These are phyloP conservation scores for Thera britannica DNA, from an alignment of 2,888 invertebrate species.

Conservation along the genomic window DNA sequence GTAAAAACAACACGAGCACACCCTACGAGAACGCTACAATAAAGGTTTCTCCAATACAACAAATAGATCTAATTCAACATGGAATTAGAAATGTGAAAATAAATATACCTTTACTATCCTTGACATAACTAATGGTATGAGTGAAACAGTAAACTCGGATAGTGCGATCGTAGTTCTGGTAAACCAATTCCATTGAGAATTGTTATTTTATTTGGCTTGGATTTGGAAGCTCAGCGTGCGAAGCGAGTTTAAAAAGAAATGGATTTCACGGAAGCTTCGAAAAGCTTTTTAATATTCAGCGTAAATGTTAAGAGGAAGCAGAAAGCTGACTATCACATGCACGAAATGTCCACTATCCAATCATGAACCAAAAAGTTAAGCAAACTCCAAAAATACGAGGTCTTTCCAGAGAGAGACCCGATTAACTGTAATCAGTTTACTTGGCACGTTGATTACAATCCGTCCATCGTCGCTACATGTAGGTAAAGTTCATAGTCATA, in stretches of 20 bases:
- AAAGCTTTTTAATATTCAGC: constrained; percentile 33
- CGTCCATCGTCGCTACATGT: constrained; percentile 22
- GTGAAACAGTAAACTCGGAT: constrained; percentile 11
- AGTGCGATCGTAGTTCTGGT: constrained; percentile 8
- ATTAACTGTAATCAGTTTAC: constrained; percentile 23
- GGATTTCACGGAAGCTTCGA: constrained; percentile 4
- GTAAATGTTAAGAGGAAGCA: constrained; percentile 16
- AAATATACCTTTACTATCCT: constrained; percentile 16
- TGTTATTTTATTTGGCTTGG: constrained; percentile 5
- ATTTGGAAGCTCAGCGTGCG: constrained; percentile 1
- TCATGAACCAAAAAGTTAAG: constrained; percentile 19
- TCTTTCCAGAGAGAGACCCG: constrained; percentile 6
- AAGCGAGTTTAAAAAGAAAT: constrained; percentile 19
- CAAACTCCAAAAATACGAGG: constrained; percentile 23
- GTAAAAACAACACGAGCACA: too few species aligned
- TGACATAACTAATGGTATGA: constrained; percentile 21
- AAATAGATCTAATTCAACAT: neutral
- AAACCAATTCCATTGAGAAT: constrained; percentile 9
- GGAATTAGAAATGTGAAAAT: neutral
- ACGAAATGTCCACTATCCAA: constrained; percentile 29
- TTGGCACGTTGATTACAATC: constrained; percentile 14
- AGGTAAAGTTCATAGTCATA: constrained; percentile 48
- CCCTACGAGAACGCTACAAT: neutral
- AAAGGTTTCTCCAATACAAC: neutral
- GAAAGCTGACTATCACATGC: constrained; percentile 23